Base-by-base conservation (phyloP, 2,797 vertebrate species). In the Cyprinodon diabolis region DNA sequence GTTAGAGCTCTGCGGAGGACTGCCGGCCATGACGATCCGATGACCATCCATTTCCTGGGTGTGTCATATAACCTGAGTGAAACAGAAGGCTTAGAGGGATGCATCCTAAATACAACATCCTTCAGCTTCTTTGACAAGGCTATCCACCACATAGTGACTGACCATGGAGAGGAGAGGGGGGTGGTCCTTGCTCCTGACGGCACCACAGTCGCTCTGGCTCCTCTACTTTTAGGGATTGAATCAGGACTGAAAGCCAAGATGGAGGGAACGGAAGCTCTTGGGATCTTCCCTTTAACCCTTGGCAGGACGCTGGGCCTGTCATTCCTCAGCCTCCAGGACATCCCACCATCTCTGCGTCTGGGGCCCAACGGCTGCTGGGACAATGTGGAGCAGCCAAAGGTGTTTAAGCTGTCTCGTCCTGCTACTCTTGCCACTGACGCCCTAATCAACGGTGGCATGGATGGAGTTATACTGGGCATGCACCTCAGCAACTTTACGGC, bases 311-410 rank as follows among this genome's bases (percentile, higher is more conserved):
- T 98, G 30, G 96, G 92, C 0, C 80, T 94, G 7, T 85, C 94
- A 14, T 96, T 96, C 86, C 90, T 96, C 25, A 89, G 92, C 66
- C 84, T 87, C 1, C 79, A 84, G 6, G 78, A 81, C 1, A 78
- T 89, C 0, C 74, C 66, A 0, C 69, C 86, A 2, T 58, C 40
- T 1, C 58, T 83, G 4, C 78, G 87, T 0, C 51, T 97, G 72
- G 96, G 96, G 13, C 93, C 92, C 0, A 81, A 91, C 0, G 96
- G 97, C 5, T 98, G 96, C 88, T 98, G 97, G 97, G 95, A 98
- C 65, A 91, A 79, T 0, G 71, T 95, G 12, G 89, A 88, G 0
- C 49, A 68, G 0, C 96, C 97, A 1, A 92, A 66, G 40, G 80
- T 87, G 49, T 98, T 96, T 90, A 95, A 91, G 9, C 84, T 96